A percentile compares a stretch with the other conserved stretches of the same genome.
phyloP scores from a whole-genome alignment of 1,140 invertebrate genomes.

The Monomorium pharaonis region DNA sequence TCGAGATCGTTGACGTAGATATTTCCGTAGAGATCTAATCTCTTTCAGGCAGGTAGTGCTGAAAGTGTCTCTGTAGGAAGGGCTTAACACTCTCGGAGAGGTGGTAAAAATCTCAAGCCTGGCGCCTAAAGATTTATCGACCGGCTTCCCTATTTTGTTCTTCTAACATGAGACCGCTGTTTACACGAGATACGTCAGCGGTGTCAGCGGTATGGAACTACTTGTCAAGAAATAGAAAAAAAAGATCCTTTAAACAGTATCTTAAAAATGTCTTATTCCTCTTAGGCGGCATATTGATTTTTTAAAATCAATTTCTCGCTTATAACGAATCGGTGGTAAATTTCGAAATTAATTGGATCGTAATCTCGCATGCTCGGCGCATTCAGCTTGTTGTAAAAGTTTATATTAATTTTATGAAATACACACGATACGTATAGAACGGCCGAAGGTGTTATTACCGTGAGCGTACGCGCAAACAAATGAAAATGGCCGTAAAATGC shows the following conservation, averaged over 20 bases:
- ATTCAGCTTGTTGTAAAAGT: slow-evolving; percentile 24
- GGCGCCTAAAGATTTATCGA: slow-evolving; percentile 79
- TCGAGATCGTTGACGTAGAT: slow-evolving; percentile 61
- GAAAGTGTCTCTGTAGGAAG: slow-evolving; percentile 55
- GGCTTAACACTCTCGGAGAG: slow-evolving; percentile 64
- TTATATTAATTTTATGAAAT: slow-evolving; percentile 12
- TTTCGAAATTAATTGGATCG: neutral
- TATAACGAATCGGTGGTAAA: neutral
- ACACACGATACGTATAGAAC: neutral
- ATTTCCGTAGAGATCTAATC: slow-evolving; percentile 78
- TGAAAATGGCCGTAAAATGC: slow-evolving; percentile 25
- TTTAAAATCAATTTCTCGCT: neutral
- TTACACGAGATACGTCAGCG: neutral
- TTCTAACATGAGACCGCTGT: neutral
- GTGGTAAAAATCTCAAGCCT: slow-evolving; percentile 78
- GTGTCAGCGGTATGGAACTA: neutral
- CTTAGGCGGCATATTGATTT: neutral
- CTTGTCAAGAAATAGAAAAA: slow-evolving; percentile 20
- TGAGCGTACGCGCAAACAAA: slow-evolving; percentile 51
- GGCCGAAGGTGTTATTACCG: slow-evolving; percentile 44
- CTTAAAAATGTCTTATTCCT: neutral
- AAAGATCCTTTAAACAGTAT: neutral
- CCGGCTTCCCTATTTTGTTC: slow-evolving; percentile 55
- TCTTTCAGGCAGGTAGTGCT: slow-evolving; percentile 62
- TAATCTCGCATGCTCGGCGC: neutral